phyloP scores from a whole-genome alignment of 2,797 vertebrate genomes.

The Peromyscus aztecus region DNA sequence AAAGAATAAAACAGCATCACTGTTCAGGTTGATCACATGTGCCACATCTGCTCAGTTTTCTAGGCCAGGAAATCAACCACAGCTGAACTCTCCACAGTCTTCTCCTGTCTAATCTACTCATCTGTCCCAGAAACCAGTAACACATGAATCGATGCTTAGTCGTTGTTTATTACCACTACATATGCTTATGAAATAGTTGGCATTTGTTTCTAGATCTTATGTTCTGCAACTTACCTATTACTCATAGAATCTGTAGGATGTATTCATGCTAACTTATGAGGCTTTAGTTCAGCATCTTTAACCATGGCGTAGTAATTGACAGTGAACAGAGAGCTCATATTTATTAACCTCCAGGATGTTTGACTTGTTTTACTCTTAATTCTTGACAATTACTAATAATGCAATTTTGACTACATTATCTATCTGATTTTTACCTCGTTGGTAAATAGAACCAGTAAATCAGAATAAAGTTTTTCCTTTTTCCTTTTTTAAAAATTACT shows the following conservation, averaged over 20 bases:
- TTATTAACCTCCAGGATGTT: not conserved
- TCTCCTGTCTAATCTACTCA: not conserved
- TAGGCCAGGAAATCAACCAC: not conserved
- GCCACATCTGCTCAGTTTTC: not conserved
- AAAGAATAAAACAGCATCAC: not conserved
- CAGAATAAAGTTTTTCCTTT: not conserved
- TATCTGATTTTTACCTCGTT: not conserved
- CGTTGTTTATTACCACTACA: not conserved
- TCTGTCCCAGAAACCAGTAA: not conserved
- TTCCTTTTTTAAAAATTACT: not conserved
- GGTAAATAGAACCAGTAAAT: not conserved
- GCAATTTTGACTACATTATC: not conserved
- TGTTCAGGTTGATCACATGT: not conserved
- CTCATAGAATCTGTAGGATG: not conserved
- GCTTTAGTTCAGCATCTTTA: not conserved
- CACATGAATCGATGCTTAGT: not conserved
- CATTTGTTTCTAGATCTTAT: not conserved
- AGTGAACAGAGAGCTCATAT: not conserved
- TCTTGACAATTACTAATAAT: constrained; percentile 6
- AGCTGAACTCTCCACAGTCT: not conserved
- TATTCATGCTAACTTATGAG: not conserved
- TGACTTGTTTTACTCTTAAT: not conserved
- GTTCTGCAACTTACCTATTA: not conserved
- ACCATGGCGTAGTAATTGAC: not conserved
- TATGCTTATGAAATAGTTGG: not conserved